phyloP scores from a whole-genome alignment of 2,113 vertebrate species.

The Dicrurus megarhynchus region DNA sequence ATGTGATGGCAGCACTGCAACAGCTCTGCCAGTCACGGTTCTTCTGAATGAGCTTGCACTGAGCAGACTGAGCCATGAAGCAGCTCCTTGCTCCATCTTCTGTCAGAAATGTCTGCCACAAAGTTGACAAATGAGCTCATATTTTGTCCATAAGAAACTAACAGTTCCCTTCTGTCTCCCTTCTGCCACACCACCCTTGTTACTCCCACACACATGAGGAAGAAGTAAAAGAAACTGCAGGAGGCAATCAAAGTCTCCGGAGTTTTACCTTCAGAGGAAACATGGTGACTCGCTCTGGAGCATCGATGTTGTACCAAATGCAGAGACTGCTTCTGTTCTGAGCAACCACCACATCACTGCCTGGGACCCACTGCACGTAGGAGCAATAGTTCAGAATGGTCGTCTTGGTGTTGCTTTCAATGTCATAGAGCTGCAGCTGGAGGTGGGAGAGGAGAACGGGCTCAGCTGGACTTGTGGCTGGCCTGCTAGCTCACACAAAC shows the following conservation, averaged over 20 bases:
- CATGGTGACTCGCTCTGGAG: slow-evolving; percentile 90
- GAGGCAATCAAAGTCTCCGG: background rate
- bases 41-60: background rate
- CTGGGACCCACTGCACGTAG: slow-evolving; percentile 94
- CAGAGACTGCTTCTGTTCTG: slow-evolving; percentile 90
- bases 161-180: background rate
- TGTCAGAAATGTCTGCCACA: background rate
- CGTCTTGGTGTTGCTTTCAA: slow-evolving; percentile 78
- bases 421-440: slow-evolving; percentile 90
- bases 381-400: slow-evolving; percentile 90
- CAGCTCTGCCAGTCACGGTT: background rate
- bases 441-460: background rate
- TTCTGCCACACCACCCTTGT: background rate
- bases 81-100: background rate
- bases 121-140: background rate
- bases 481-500: background rate
- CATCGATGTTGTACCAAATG: slow-evolving; percentile 95
- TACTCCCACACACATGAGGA: background rate
- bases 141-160: background rate
- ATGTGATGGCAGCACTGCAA: background rate
- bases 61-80: background rate
- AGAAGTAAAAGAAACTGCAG: background rate
- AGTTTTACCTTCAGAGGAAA: slow-evolving; percentile 86
- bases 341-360: slow-evolving; percentile 93
- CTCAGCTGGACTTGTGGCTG: background rate